phyloP scores from a whole-genome alignment of 2,113 vertebrate genomes.

The Ornithorhynchus anatinus region DNA sequence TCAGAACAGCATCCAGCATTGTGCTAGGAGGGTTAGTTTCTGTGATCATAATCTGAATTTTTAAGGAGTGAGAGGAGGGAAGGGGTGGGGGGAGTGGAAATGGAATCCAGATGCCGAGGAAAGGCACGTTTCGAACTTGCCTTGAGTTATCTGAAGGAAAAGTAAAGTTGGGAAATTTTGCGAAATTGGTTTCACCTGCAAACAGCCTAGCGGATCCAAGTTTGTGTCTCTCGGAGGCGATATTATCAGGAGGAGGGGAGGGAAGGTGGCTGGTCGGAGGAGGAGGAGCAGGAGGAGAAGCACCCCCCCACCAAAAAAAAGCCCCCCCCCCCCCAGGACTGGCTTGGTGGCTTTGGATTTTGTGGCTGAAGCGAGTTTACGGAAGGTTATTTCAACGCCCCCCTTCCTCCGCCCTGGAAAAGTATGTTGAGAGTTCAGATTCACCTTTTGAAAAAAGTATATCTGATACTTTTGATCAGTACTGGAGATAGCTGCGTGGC shows the following conservation, averaged over 20 bases:
- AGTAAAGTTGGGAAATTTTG: constrained; percentile 26
- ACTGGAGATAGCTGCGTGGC: constrained; percentile 64
- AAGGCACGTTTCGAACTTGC: constrained; percentile 43
- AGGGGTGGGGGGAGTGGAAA: constrained; percentile 48
- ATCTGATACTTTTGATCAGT: constrained; percentile 63
- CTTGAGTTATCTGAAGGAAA: constrained; percentile 41
- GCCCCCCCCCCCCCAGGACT: background rate
- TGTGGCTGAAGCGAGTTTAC: background rate
- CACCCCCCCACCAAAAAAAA: background rate
- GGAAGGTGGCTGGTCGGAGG: background rate
- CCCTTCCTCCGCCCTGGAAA: constrained; percentile 1
- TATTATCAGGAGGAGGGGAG: background rate
- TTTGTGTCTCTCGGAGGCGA: constrained; percentile 10
- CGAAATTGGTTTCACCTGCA: constrained; percentile 65
- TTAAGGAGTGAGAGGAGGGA: constrained; percentile 35
- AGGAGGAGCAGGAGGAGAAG: background rate
- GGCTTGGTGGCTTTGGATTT: background rate
- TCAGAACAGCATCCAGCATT: constrained; percentile 10
- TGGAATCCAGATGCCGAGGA: constrained; percentile 70
- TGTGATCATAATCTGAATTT: constrained; percentile 51
- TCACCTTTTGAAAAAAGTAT: constrained; percentile 61
- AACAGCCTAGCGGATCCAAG: constrained; percentile 3
- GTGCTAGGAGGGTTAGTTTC: constrained; percentile 20
- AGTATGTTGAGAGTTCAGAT: constrained; percentile 60
- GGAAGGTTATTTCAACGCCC: constrained; percentile 18